phyloP scores from a whole-genome alignment of 2,888 invertebrate species.

The Tipula helvola region DNA sequence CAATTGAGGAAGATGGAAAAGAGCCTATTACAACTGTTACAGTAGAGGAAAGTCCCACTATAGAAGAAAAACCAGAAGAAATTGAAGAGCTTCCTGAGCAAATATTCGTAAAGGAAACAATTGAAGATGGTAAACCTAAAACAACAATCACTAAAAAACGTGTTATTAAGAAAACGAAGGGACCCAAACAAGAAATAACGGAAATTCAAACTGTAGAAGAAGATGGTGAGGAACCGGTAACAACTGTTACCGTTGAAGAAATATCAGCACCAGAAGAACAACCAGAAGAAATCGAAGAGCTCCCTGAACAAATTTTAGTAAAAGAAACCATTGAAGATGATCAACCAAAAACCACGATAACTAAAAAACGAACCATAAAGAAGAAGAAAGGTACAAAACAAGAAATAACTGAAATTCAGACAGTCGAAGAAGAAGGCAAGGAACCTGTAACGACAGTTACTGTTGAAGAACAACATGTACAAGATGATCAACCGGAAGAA shows the following conservation, averaged over 20 bases:
- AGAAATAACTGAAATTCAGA: conserved; percentile 29
- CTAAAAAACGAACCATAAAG: conserved; percentile 26
- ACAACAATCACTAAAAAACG: conserved; percentile 20
- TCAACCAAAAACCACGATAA: conserved; percentile 23
- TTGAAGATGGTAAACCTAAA: conserved; percentile 20
- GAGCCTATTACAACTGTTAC: conserved; percentile 21
- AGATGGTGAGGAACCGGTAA: conserved; percentile 28
- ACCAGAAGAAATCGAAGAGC: conserved; percentile 32
- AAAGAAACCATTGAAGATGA: conserved; percentile 28
- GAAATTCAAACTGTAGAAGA: conserved; percentile 31
- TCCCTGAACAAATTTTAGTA: conserved; percentile 27
- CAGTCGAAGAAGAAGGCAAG: conserved; percentile 28
- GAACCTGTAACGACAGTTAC: conserved; percentile 25
- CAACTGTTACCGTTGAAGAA: conserved; percentile 22
- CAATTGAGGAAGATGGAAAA: conserved; percentile 24
- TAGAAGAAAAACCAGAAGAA: conserved; percentile 25
- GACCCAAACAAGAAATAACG: conserved; percentile 27
- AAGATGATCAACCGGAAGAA: conserved; percentile 17
- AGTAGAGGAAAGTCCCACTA: conserved; percentile 19
- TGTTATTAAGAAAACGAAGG: conserved; percentile 27
- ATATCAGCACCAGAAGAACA: conserved; percentile 28
- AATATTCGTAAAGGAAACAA: conserved; percentile 19
- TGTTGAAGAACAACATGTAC: conserved; percentile 16
- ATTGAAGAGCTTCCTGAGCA: conserved; percentile 26
- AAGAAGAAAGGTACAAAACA: conserved; percentile 28